Percentiles rank a stretch among this genome's conserved stretches.
Conservation (phyloP, 2,113 vertebrate genomes). For the Climacteris rufus region DNA sequence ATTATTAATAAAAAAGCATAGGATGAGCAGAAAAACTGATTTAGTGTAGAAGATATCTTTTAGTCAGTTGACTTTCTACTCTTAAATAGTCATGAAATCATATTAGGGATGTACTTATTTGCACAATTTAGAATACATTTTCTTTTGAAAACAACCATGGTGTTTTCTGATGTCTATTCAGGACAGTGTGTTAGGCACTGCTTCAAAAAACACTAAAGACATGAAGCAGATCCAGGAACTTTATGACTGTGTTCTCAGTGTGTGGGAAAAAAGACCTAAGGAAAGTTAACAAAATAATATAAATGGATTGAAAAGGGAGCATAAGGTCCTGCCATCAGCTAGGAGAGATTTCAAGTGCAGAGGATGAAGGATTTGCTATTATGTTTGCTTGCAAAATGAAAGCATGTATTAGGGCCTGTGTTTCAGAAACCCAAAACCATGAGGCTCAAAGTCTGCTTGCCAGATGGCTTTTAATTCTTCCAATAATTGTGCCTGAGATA, state of each 20-base stretch:
- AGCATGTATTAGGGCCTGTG: background rate
- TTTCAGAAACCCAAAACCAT: background rate
- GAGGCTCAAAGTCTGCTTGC: background rate
- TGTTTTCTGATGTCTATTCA: background rate
- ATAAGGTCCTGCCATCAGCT: background rate
- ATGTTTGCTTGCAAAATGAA: background rate
- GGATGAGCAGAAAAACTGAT: background rate
- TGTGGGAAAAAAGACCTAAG: background rate
- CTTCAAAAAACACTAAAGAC: background rate
- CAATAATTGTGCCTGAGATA: background rate
- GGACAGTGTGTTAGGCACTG: background rate
- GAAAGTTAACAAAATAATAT: background rate
- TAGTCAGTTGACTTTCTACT: background rate
- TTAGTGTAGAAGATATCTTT: background rate
- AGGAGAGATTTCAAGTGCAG: background rate
- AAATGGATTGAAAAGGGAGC: background rate
- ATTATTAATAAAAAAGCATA: background rate
- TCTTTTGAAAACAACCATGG: background rate
- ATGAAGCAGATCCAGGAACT: background rate
- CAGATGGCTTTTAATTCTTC: background rate
- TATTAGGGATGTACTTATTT: background rate
- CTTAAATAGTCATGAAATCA: background rate
- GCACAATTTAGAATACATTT: background rate
- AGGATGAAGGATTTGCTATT: background rate
- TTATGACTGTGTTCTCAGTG: background rate